Evolutionary conservation across 2,888 invertebrate genomes (phyloP).

Genomic region (Sesia apiformis): DNA sequence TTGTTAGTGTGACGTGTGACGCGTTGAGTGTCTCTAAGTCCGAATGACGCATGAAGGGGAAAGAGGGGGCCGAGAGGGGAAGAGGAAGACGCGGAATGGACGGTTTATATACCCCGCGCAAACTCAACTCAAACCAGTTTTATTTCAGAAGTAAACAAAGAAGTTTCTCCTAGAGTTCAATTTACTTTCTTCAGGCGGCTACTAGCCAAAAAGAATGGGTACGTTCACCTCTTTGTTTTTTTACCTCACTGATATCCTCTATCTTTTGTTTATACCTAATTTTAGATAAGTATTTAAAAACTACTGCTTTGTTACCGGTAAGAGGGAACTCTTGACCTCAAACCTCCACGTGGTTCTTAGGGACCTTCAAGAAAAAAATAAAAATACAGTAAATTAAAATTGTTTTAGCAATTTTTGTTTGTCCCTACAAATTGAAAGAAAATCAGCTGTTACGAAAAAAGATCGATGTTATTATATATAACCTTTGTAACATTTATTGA

Average conservation of each 20-base stretch:
- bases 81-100: constrained; percentile 23
- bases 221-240: constrained; percentile 28
- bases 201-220: constrained; percentile 47
- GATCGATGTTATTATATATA: too few relatives aligned
- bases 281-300: neutral
- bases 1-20: too few relatives aligned
- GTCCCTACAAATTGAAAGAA: too few relatives aligned
- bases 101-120: constrained; percentile 56
- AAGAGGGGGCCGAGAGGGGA: constrained; percentile 14
- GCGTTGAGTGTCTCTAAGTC: neutral
- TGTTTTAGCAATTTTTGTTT: too few relatives aligned
- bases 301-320: too few relatives aligned
- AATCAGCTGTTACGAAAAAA: too few relatives aligned
- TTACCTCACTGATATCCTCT: constrained; percentile 3
- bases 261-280: constrained; percentile 6
- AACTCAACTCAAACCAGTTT: constrained; percentile 49
- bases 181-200: constrained; percentile 25
- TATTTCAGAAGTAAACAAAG: constrained; percentile 52
- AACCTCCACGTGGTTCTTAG: too few relatives aligned
- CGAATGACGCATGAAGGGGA: constrained; percentile 46
- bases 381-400: too few relatives aligned
- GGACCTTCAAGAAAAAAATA: too few relatives aligned
- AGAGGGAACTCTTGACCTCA: too few relatives aligned
- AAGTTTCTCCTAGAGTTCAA: constrained; percentile 33
- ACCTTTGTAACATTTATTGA: too few relatives aligned